Conservation (phyloP, 2,888 invertebrate genomes). For the Netelia melanura region DNA sequence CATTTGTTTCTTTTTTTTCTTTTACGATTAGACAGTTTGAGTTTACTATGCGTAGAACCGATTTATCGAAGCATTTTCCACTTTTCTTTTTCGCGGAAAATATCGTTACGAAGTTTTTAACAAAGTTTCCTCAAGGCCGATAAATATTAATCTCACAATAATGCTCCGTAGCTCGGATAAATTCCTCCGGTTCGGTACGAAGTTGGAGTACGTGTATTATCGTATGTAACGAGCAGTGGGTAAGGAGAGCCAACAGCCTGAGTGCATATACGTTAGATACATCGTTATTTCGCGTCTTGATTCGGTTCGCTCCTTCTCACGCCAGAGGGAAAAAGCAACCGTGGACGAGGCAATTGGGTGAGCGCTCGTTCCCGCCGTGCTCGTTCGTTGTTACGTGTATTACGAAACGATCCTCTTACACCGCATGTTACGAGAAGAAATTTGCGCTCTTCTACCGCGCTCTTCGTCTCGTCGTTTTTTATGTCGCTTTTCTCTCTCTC, state of each 20-base stretch:
- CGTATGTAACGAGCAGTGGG: constrained; percentile 4
- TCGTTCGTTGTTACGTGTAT: constrained; percentile 60
- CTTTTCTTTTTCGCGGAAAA: too few relatives aligned
- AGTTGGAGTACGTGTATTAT: constrained; percentile 10
- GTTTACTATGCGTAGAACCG: too few relatives aligned
- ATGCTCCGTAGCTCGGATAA: constrained; percentile 25
- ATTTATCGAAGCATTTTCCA: too few relatives aligned
- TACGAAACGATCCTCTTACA: constrained; percentile 56
- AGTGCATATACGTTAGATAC: constrained; percentile 20
- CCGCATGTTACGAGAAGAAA: constrained; percentile 57
- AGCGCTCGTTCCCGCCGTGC: constrained; percentile 27
- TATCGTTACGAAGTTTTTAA: not conserved
- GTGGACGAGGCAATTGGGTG: constrained; percentile 26
- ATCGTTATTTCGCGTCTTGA: constrained; percentile 62
- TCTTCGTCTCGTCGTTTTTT: constrained; percentile 27
- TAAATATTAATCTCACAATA: constrained; percentile 31
- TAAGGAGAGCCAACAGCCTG: not conserved
- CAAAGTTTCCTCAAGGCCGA: not conserved
- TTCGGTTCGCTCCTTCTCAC: constrained; percentile 68
- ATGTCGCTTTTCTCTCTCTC: not conserved
- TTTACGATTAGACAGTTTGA: too few relatives aligned
- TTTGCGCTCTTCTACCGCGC: constrained; percentile 35
- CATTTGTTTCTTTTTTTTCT: too few relatives aligned
- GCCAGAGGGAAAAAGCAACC: constrained; percentile 48
- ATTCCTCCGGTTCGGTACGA: constrained; percentile 18